These are phyloP conservation scores for Neodiprion virginianus DNA, from an alignment of 1,140 invertebrate species.

Conservation along the genomic window DNA sequence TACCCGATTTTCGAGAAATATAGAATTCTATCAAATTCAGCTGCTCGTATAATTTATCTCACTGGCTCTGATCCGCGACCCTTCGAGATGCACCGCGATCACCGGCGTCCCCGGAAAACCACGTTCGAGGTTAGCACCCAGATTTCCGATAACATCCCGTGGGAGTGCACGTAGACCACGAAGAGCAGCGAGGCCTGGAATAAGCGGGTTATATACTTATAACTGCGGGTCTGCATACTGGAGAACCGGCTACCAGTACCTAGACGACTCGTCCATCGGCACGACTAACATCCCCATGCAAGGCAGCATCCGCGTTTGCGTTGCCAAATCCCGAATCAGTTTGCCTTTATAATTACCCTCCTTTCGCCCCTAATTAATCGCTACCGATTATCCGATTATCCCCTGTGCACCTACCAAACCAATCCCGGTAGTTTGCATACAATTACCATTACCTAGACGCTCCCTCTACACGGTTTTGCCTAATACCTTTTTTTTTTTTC, in stretches of 20 bases:
- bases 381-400: neutral
- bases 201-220: too few species aligned
- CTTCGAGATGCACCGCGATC: too few species aligned
- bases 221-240: too few species aligned
- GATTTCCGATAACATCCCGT: neutral
- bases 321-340: conserved; percentile 7
- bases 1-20: too few species aligned
- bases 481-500: too few species aligned
- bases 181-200: neutral
- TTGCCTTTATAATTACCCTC: neutral
- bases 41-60: too few species aligned
- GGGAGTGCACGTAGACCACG: neutral
- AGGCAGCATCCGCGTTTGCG: neutral
- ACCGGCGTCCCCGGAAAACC: neutral
- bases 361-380: neutral
- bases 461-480: neutral
- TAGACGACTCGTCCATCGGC: too few species aligned
- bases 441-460: neutral
- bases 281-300: too few species aligned
- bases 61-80: too few species aligned
- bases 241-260: too few species aligned
- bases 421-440: neutral
- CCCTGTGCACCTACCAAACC: neutral
- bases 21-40: too few species aligned
- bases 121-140: neutral